Conservation (phyloP, 1,140 invertebrate species). For the Sminthurinus signatus region DNA sequence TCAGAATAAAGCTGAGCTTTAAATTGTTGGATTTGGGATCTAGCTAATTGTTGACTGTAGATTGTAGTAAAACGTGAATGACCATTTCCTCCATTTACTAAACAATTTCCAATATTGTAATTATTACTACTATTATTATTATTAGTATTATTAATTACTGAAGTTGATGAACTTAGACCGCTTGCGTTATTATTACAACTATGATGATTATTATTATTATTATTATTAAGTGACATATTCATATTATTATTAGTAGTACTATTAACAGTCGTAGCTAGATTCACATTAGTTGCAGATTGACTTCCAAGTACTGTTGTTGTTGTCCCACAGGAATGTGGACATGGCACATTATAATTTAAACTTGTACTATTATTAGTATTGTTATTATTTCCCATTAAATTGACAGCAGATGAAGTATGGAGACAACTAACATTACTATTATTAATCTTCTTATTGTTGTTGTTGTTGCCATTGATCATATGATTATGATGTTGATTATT, state of each 20-base stretch:
- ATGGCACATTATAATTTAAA: too few species aligned
- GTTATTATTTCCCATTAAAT: neutral
- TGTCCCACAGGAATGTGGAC: too few species aligned
- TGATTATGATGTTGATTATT: neutral
- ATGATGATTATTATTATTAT: too few species aligned
- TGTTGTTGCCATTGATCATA: neutral
- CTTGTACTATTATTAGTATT: too few species aligned
- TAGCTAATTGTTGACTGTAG: constrained; percentile 60
- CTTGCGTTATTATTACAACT: neutral
- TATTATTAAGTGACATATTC: too few species aligned
- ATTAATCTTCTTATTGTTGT: neutral
- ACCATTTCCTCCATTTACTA: neutral
- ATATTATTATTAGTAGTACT: too few species aligned
- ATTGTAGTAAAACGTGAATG: constrained; percentile 50
- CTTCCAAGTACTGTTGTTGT: neutral
- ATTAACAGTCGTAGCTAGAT: neutral
- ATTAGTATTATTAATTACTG: constrained; percentile 18
- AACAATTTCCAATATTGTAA: neutral
- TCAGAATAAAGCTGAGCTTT: constrained; percentile 81
- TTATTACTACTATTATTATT: neutral
- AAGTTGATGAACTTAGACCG: constrained; percentile 45
- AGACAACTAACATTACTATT: neutral
- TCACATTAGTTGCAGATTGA: neutral
- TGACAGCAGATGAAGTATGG: neutral
- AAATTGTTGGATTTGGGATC: constrained; percentile 70